A percentile compares a stretch with the other conserved stretches of the same genome.
phyloP scores from a whole-genome alignment of 2,797 vertebrate species.

The Microcaecilia unicolor region DNA sequence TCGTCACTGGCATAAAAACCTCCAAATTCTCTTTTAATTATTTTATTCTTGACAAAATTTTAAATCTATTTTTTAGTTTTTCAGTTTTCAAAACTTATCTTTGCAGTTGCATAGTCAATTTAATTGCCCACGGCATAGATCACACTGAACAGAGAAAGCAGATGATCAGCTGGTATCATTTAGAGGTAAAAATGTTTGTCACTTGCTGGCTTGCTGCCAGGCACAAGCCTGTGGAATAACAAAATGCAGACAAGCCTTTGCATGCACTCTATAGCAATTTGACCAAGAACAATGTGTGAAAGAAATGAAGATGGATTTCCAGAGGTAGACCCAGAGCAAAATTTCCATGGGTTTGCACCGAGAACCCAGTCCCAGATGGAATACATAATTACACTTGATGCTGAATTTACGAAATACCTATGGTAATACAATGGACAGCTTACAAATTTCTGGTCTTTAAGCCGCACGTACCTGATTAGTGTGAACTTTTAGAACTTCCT shows the following conservation, averaged over 20 bases:
- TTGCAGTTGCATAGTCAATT: too few relatives aligned
- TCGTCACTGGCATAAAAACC: too few relatives aligned
- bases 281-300: constrained; percentile 13
- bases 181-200: constrained; percentile 5
- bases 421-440: too few relatives aligned
- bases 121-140: too few relatives aligned
- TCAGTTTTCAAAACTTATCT: too few relatives aligned
- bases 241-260: constrained; percentile 21
- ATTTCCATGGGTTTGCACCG: constrained; percentile 10
- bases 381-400: too few relatives aligned
- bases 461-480: background rate
- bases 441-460: background rate
- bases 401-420: too few relatives aligned
- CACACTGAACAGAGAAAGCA: constrained; percentile 13
- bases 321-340: constrained; percentile 34
- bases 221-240: constrained; percentile 29
- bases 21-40: too few relatives aligned
- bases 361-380: background rate
- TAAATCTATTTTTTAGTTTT: too few relatives aligned
- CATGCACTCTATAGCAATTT: constrained; percentile 8
- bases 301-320: constrained; percentile 13
- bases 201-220: constrained; percentile 32
- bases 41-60: too few relatives aligned
- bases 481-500: too few relatives aligned
- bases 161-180: constrained; percentile 14